Percentiles rank a stretch among this genome's conserved stretches.
Conservation (phyloP, 1,140 invertebrate genomes). For the Bicyclus anynana region DNA sequence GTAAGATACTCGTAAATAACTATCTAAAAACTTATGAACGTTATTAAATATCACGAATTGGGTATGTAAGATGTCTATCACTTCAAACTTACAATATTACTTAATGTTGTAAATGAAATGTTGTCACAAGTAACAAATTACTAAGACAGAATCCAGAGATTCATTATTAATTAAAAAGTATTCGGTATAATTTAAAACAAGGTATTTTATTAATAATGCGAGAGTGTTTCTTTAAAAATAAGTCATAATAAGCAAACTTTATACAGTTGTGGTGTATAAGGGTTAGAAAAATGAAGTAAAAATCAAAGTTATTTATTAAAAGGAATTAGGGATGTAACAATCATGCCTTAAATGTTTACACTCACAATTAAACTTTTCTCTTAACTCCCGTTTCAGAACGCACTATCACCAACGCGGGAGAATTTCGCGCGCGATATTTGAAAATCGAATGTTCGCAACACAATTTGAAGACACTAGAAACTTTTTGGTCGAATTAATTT, state of each 20-base stretch:
- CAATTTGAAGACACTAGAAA: conserved; percentile 22
- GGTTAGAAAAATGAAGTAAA: conserved; percentile 1
- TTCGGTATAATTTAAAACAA: no score
- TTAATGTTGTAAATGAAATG: no score
- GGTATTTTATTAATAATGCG: background rate
- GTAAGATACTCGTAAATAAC: no score
- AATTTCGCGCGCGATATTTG: conserved; percentile 41
- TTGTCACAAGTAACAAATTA: no score
- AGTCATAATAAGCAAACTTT: background rate
- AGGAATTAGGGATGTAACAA: background rate
- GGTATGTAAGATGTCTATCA: no score
- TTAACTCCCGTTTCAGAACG: conserved; percentile 34
- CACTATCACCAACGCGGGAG: conserved; percentile 37
- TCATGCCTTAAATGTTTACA: conserved; percentile 20
- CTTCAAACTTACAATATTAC: no score
- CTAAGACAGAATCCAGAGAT: no score
- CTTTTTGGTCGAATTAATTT: conserved; percentile 29
- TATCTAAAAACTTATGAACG: no score
- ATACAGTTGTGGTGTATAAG: background rate
- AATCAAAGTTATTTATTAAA: background rate
- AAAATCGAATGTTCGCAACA: conserved; percentile 35
- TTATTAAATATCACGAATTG: no score
- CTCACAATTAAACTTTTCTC: conserved; percentile 36
- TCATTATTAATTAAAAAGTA: no score
- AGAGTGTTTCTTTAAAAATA: background rate